These are phyloP conservation scores for Campoletis raptor DNA, from an alignment of 2,888 invertebrate species.

Conservation along the genomic window DNA sequence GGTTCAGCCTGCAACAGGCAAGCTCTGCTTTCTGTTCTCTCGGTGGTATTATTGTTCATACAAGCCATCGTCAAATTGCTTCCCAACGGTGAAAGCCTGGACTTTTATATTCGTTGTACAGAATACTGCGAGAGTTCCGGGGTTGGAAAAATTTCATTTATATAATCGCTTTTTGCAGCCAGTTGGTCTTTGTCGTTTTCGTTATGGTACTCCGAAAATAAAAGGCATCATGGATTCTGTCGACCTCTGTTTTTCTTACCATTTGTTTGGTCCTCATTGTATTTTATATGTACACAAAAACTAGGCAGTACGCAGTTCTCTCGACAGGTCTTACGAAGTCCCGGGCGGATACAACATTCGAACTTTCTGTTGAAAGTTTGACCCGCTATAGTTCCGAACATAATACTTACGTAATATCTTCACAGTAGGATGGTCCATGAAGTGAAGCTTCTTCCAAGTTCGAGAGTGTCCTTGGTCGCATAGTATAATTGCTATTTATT, in stretches of 20 bases:
- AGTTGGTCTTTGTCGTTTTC: slow-evolving; percentile 46
- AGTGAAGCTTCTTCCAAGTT: slow-evolving; percentile 51
- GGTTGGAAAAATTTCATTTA: slow-evolving; percentile 43
- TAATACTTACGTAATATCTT: slow-evolving; percentile 51
- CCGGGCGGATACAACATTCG: slow-evolving; percentile 42
- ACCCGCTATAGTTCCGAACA: slow-evolving; percentile 27
- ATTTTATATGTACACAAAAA: not conserved
- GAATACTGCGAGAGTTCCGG: not conserved
- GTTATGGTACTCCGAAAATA: slow-evolving; percentile 47
- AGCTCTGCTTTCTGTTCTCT: not conserved
- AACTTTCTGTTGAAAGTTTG: slow-evolving; percentile 57
- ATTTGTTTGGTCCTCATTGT: slow-evolving; percentile 15
- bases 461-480: slow-evolving; percentile 67
- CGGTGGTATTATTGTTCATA: slow-evolving; percentile 14
- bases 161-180: slow-evolving; percentile 17
- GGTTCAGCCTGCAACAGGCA: slow-evolving; percentile 8
- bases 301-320: slow-evolving; percentile 7
- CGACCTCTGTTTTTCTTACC: slow-evolving; percentile 13
- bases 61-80: slow-evolving; percentile 1
- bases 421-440: slow-evolving; percentile 34
- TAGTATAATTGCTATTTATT: slow-evolving; percentile 79
- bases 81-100: slow-evolving; percentile 13
- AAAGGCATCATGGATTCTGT: slow-evolving; percentile 19
- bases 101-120: slow-evolving; percentile 16
- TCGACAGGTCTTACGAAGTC: slow-evolving; percentile 23